These are phyloP conservation scores for Eilema depressum DNA, from an alignment of 2,888 invertebrate genomes.

Conservation along the genomic window DNA sequence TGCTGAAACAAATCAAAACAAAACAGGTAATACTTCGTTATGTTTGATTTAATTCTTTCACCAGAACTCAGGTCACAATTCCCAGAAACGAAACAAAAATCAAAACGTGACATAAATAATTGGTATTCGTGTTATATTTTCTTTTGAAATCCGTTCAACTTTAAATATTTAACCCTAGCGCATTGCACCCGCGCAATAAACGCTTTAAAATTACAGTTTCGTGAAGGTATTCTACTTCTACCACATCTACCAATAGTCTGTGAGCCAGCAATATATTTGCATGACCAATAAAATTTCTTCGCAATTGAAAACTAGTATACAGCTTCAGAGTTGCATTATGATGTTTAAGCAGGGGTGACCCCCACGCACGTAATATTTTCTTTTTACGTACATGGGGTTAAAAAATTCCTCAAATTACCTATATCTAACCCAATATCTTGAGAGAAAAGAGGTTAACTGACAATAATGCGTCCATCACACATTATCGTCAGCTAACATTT, in stretches of 20 bases:
- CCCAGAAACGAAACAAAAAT: background rate
- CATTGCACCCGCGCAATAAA: slow-evolving; percentile 38
- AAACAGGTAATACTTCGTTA: background rate
- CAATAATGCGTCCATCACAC: too few relatives aligned
- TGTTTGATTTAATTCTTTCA: background rate
- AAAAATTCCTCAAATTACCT: too few relatives aligned
- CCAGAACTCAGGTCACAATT: background rate
- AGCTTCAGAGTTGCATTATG: too few relatives aligned
- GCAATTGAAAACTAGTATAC: too few relatives aligned
- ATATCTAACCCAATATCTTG: too few relatives aligned
- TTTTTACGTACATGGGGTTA: too few relatives aligned
- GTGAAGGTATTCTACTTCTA: slow-evolving; percentile 28
- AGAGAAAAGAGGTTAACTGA: too few relatives aligned
- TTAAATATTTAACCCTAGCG: slow-evolving; percentile 37
- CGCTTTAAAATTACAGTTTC: slow-evolving; percentile 22
- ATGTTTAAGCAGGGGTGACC: too few relatives aligned
- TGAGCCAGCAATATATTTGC: background rate
- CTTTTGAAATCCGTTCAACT: slow-evolving; percentile 25
- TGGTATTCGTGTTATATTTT: slow-evolving; percentile 16
- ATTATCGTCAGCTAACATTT: too few relatives aligned
- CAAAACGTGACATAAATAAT: background rate
- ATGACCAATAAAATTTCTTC: too few relatives aligned
- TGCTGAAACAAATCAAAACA: background rate
- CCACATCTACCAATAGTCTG: slow-evolving; percentile 3
- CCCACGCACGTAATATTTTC: too few relatives aligned